Evolutionary conservation across 2,888 invertebrate genomes (phyloP).

Genomic region (Copidosoma aretas): DNA sequence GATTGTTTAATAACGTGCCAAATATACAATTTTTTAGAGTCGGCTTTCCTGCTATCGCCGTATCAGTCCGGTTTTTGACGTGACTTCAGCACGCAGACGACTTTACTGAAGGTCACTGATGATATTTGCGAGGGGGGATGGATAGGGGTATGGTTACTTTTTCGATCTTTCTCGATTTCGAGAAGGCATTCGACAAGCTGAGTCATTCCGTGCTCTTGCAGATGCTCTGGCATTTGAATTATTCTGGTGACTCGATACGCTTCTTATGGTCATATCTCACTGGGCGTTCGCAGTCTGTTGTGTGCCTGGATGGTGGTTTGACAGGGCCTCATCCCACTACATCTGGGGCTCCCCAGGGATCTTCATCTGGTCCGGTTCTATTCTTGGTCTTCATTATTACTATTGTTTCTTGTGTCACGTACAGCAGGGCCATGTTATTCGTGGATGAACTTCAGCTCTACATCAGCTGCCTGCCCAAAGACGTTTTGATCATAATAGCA

Average conservation of each 20-base stretch:
- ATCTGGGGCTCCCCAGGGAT: no score
- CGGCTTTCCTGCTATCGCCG: no score
- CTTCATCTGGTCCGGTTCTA: no score
- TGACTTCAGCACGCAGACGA: neutral
- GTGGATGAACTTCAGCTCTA: no score
- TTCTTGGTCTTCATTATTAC: no score
- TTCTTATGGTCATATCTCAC: neutral
- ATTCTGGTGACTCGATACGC: neutral
- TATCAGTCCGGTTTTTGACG: neutral
- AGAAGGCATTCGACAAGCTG: neutral
- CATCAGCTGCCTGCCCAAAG: no score
- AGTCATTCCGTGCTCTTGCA: neutral
- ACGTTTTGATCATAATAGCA: no score
- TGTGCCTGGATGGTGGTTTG: neutral
- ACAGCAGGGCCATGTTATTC: no score
- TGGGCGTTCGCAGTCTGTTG: neutral
- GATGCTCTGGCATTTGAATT: neutral
- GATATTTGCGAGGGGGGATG: neutral
- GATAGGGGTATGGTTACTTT: neutral
- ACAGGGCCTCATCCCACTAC: no score
- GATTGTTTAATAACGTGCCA: neutral
- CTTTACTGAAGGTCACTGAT: neutral
- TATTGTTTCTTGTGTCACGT: no score
- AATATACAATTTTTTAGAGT: neutral
- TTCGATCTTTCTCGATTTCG: neutral